phyloP scores from a whole-genome alignment of 2,888 invertebrate species.

The Sphinx pinastri region DNA sequence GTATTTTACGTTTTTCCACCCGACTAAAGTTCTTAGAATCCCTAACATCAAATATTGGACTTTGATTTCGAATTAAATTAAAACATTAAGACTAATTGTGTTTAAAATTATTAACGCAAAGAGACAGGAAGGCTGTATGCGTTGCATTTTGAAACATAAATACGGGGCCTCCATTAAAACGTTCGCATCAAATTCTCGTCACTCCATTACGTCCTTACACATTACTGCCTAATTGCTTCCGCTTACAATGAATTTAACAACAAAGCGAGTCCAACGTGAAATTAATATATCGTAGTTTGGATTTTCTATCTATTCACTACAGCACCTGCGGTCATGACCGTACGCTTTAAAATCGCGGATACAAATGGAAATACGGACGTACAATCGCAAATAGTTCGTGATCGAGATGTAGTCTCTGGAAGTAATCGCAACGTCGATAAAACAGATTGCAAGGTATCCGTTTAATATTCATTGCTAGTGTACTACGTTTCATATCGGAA shows the following conservation, averaged over 20 bases:
- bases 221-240: slow-evolving; percentile 79
- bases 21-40: too few relatives aligned
- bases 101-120: slow-evolving; percentile 56
- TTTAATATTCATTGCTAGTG: slow-evolving; percentile 4
- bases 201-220: slow-evolving; percentile 78
- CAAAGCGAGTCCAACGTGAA: slow-evolving; percentile 72
- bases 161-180: slow-evolving; percentile 69
- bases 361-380: slow-evolving; percentile 10
- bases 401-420: not conserved
- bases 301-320: slow-evolving; percentile 43
- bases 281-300: slow-evolving; percentile 68
- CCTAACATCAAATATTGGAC: not conserved
- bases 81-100: slow-evolving; percentile 45
- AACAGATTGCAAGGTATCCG: slow-evolving; percentile 30
- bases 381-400: slow-evolving; percentile 1
- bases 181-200: slow-evolving; percentile 74
- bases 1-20: not conserved
- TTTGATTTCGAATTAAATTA: slow-evolving; percentile 32
- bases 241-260: slow-evolving; percentile 78
- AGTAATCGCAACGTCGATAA: slow-evolving; percentile 7
- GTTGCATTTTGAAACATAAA: slow-evolving; percentile 71
- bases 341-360: not conserved
- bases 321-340: slow-evolving; percentile 1
- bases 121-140: slow-evolving; percentile 55
- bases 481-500: not conserved